Evolutionary conservation across 2,888 invertebrate genomes (phyloP), one percentile per base, ranked within the genome.

Genomic region (Thera britannica): DNA sequence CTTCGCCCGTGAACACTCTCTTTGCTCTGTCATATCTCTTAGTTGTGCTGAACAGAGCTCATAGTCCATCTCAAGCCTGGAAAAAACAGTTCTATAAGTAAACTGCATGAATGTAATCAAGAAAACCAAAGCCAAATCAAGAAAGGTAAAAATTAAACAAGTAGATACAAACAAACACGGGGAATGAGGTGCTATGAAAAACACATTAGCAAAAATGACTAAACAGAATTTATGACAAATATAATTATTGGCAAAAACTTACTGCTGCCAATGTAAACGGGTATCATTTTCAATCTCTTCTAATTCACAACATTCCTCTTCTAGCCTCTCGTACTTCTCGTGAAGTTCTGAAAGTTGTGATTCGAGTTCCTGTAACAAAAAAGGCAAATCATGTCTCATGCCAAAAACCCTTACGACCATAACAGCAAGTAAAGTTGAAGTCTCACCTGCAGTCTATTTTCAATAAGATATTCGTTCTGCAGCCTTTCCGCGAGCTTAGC

Each of bases 221-320:
- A 46, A 2, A 46, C 6, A 44, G 2, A 8, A 44, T 7, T 44
- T 5, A 44, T 44, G 6, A 51, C 8, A n/a, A 44, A 35, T 34
- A 11, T n/a, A 36, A 55, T 38, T 2, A 9, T 12, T 12, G 4
- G 36, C 36, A 41, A 34, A 48, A 58, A 89, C 93, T 89, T 79
- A 94, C 94, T 95, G 94, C 82, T 95, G 95, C 90, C 94, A 95
- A 83, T 94, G 94, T 75, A 95, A 87, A 76, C 95, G 89, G n/a
- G 96, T 96, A 79, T 96, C 96, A 90, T 96, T 96, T 88, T 96
- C 96, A 41, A 96, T 96, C 86, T 96, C 96, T 87, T 96, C 96
- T 72, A 96, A 93, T 85, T 96, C 96, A 82, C 96, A 96, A 84
- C 95, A 95, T 81, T 96, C 96, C 83, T 96, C 96, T 81, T 96